phyloP scores from a whole-genome alignment of 1,140 invertebrate species.

The Venustaconcha ellipsiformis region DNA sequence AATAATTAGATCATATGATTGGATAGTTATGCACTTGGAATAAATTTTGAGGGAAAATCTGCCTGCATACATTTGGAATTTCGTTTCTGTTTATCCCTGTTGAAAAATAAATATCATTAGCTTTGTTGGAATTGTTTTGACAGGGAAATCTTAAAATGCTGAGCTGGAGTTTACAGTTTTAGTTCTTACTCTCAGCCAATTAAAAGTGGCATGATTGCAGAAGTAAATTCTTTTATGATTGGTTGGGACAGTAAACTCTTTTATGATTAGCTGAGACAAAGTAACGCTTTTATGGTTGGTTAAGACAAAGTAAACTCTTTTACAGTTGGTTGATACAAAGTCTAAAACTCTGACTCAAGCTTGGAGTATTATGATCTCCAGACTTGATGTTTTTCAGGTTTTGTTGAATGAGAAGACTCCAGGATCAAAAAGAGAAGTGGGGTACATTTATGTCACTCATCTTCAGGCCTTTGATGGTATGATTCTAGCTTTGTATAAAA shows the following conservation, averaged over 20 bases:
- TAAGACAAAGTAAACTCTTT: background rate
- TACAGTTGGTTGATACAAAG: too few relatives aligned
- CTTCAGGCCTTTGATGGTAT: constrained; percentile 67
- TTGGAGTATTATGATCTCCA: too few relatives aligned
- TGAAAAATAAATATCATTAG: background rate
- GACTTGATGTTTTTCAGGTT: constrained; percentile 36
- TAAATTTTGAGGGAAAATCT: too few relatives aligned
- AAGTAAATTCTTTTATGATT: background rate
- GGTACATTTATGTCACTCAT: constrained; percentile 65
- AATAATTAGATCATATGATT: too few relatives aligned
- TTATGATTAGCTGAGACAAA: too few relatives aligned
- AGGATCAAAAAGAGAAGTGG: constrained; percentile 44
- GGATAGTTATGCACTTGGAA: too few relatives aligned
- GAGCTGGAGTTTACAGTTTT: background rate
- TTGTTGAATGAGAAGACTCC: constrained; percentile 23
- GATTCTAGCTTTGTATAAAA: background rate
- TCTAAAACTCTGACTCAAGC: too few relatives aligned
- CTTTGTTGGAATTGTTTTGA: background rate
- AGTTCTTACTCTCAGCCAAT: background rate
- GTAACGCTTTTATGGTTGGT: background rate
- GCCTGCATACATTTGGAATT: too few relatives aligned
- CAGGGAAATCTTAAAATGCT: background rate
- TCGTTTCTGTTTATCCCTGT: background rate
- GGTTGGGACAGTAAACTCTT: too few relatives aligned
- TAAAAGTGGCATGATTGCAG: background rate